phyloP scores from a whole-genome alignment of 2,113 vertebrate genomes.

The Phrynosoma blainvillii region DNA sequence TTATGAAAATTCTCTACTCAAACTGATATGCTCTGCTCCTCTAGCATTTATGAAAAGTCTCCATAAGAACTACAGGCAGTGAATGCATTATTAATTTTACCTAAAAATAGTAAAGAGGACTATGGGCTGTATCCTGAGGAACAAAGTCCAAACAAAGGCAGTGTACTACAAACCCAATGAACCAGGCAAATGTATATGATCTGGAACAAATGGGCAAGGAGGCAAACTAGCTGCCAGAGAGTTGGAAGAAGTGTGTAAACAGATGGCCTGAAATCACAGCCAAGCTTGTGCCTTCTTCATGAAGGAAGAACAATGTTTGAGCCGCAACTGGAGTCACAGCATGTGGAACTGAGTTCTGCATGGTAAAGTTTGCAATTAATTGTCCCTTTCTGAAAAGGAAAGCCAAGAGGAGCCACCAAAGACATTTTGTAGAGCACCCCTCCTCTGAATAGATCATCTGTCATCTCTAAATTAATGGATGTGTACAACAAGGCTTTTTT shows the following conservation, averaged over 20 bases:
- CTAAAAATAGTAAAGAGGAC: background rate
- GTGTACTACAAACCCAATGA: background rate
- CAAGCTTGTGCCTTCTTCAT: conserved; percentile 11
- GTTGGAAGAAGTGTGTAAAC: conserved; percentile 14
- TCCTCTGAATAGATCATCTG: background rate
- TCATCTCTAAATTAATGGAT: background rate
- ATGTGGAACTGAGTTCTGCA: background rate
- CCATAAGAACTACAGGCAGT: background rate
- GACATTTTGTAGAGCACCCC: background rate
- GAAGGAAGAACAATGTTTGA: background rate
- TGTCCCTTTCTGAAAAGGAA: background rate
- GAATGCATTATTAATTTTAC: background rate
- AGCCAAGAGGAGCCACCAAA: background rate
- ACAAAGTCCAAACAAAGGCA: background rate
- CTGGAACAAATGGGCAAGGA: background rate
- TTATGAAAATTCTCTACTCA: background rate
- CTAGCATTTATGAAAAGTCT: background rate
- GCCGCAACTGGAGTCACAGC: background rate
- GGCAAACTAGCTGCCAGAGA: background rate
- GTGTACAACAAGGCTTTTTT: background rate
- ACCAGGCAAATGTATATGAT: background rate
- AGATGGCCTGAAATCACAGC: conserved; percentile 11
- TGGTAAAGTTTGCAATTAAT: conserved; percentile 3
- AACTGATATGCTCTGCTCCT: background rate
- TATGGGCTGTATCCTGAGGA: background rate